phyloP scores from a whole-genome alignment of 2,797 vertebrate species.

The Podarcis siculus region DNA sequence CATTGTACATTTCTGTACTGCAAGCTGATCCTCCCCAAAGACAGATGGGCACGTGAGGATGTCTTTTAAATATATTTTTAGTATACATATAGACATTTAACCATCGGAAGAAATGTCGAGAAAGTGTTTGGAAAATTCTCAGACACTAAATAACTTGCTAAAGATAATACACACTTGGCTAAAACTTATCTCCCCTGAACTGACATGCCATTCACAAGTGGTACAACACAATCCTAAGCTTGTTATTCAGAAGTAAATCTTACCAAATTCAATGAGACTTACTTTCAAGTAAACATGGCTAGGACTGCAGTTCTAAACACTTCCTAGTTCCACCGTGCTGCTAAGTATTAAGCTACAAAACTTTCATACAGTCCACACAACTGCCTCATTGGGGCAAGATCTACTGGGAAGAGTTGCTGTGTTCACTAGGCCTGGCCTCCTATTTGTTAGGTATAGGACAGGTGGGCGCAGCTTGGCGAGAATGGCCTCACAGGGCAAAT shows the following conservation, averaged over 20 bases:
- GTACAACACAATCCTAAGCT: background rate
- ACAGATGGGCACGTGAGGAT: slow-evolving; percentile 30
- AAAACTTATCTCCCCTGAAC: background rate
- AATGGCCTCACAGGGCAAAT: too few relatives aligned
- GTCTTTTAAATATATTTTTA: slow-evolving; percentile 23
- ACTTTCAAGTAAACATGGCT: background rate
- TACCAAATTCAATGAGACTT: background rate
- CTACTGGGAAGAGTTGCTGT: too few relatives aligned
- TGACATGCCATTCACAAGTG: background rate
- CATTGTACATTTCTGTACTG: background rate
- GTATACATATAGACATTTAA: slow-evolving; percentile 36
- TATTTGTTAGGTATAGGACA: too few relatives aligned
- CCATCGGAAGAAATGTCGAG: background rate
- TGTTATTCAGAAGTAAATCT: background rate
- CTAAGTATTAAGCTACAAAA: background rate
- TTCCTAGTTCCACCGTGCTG: background rate
- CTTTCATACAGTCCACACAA: too few relatives aligned
- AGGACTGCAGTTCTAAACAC: background rate
- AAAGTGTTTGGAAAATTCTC: slow-evolving; percentile 29
- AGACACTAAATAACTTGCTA: background rate
- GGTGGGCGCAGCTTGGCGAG: too few relatives aligned
- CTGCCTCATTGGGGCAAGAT: too few relatives aligned
- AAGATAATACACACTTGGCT: slow-evolving; percentile 9
- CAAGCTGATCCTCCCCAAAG: slow-evolving; percentile 21
- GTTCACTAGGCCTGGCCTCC: too few relatives aligned